Evolutionary conservation across 2,113 vertebrate genomes (phyloP).

Genomic region (Nesoenas mayeri): DNA sequence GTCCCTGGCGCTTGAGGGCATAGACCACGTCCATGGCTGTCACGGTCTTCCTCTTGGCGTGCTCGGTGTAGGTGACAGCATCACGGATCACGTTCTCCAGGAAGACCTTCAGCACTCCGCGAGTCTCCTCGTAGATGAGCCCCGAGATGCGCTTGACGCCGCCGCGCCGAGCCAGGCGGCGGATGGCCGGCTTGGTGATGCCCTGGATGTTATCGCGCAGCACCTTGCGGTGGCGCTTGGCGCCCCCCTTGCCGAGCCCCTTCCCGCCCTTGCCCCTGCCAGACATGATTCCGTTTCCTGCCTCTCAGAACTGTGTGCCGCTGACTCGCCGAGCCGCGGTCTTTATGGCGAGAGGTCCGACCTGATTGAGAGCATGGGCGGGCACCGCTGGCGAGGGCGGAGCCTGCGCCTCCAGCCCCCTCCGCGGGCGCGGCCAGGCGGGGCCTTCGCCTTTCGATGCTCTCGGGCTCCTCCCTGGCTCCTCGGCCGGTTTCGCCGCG

Average conservation of each 20-base stretch:
- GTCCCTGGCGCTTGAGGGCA: conserved; percentile 76
- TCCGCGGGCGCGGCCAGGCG: neutral
- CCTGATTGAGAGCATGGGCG: neutral
- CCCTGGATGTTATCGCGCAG: conserved; percentile 71
- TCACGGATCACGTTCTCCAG: conserved; percentile 78
- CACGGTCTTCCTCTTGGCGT: conserved; percentile 80
- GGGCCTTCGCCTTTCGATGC: neutral
- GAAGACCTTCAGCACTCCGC: conserved; percentile 72
- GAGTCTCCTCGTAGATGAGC: conserved; percentile 80
- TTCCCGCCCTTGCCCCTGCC: neutral
- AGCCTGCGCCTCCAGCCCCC: too few species aligned
- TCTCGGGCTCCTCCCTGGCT: neutral
- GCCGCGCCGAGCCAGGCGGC: conserved; percentile 56
- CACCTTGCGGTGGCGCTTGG: conserved; percentile 2
- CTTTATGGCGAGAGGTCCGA: rapidly evolving
- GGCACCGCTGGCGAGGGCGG: neutral
- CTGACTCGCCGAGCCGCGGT: rapidly evolving
- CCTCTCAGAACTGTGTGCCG: too few species aligned
- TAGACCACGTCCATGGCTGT: conserved; percentile 82
- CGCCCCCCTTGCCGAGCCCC: conserved; percentile 48
- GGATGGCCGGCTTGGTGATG: conserved; percentile 75
- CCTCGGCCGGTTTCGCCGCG: too few species aligned
- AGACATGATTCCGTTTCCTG: neutral
- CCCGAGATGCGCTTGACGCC: neutral
- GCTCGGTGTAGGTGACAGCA: conserved; percentile 80